phyloP scores from a whole-genome alignment of 2,113 vertebrate species.

The Brachionichthys hirsutus region DNA sequence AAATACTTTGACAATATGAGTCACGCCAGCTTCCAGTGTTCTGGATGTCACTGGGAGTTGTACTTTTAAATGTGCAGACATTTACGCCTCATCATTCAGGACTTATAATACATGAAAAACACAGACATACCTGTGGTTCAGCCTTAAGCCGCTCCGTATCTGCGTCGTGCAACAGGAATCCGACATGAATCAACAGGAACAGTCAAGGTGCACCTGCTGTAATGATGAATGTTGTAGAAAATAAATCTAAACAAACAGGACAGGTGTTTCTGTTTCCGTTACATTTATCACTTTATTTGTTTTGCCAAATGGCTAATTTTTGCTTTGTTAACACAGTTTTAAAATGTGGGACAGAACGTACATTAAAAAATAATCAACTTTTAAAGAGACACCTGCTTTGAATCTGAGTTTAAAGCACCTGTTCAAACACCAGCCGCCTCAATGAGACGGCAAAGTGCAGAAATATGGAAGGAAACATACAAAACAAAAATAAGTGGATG shows the following conservation, averaged over 20 bases:
- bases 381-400: too few species aligned
- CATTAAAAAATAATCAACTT: too few species aligned
- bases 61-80: background rate
- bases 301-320: too few species aligned
- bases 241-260: background rate
- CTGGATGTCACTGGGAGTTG: background rate
- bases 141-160: conserved; percentile 9
- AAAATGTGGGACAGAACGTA: too few species aligned
- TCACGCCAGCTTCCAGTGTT: background rate
- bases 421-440: too few species aligned
- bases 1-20: too few species aligned
- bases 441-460: too few species aligned
- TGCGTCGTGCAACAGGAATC: conserved; percentile 20
- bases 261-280: conserved; percentile 9
- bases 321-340: too few species aligned
- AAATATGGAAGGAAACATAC: too few species aligned
- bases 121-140: conserved; percentile 59
- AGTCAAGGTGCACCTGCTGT: conserved; percentile 38
- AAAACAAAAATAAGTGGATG: too few species aligned
- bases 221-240: background rate
- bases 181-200: conserved; percentile 21
- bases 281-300: too few species aligned
- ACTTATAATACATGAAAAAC: conserved; percentile 25
- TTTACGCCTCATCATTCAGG: conserved; percentile 17
- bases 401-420: too few species aligned